Evolutionary conservation across 1,140 invertebrate species (phyloP).

Genomic region (Aphaenogaster rudis): DNA sequence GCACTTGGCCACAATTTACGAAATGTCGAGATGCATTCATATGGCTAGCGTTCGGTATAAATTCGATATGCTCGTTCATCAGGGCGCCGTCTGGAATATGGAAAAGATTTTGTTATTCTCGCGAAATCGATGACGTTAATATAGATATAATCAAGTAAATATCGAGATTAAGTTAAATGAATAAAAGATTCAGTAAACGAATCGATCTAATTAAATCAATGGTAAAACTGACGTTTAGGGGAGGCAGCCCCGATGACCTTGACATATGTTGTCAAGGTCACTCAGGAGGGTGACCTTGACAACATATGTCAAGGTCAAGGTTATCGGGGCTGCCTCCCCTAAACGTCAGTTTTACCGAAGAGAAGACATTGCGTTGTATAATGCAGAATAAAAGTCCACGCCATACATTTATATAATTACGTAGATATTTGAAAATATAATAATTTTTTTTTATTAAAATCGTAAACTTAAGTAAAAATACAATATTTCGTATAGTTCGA

Average conservation of each 20-base stretch:
- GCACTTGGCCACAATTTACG: conserved; percentile 11
- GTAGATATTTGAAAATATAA: not conserved
- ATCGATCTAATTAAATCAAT: too few species aligned
- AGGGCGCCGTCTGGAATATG: conserved; percentile 50
- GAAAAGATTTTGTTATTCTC: conserved; percentile 46
- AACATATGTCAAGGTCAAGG: too few species aligned
- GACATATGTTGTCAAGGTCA: too few species aligned
- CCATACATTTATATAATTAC: not conserved
- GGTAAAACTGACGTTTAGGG: too few species aligned
- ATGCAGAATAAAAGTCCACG: not conserved
- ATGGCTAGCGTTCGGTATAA: not conserved
- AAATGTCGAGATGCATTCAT: not conserved
- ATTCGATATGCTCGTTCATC: conserved; percentile 11
- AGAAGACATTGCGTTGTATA: not conserved
- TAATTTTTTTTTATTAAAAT: conserved; percentile 52
- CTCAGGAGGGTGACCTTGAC: too few species aligned
- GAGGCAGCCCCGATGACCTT: too few species aligned
- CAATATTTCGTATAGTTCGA: conserved; percentile 2
- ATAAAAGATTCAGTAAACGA: not conserved
- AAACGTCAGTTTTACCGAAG: too few species aligned
- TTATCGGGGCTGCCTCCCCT: too few species aligned
- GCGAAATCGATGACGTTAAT: not conserved
- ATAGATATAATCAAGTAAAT: not conserved
- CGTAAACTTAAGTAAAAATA: conserved; percentile 46
- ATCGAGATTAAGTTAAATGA: not conserved